These are phyloP conservation scores for Oikopleura vanhoeffeni DNA, from an alignment of 23 tunicate genomes.

Conservation along the genomic window DNA sequence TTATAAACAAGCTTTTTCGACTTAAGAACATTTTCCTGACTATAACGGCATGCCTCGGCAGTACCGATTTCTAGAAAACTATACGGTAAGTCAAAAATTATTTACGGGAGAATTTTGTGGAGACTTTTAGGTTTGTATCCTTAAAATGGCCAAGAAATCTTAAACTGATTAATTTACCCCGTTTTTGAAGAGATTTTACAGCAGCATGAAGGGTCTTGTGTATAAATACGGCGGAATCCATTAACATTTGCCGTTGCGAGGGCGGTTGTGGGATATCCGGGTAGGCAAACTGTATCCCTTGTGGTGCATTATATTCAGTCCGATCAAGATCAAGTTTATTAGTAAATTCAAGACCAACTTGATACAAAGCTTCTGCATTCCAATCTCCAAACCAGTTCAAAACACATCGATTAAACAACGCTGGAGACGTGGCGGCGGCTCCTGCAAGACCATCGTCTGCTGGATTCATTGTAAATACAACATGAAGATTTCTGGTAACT, in stretches of 20 bases:
- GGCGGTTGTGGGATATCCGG: conserved; percentile 30
- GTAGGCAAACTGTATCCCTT: conserved; percentile 42
- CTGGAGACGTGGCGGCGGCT: conserved; percentile 93
- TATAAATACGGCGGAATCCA: conserved; percentile 81
- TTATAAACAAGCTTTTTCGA: no score
- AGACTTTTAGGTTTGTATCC: no score
- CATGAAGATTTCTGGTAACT: conserved; percentile 85
- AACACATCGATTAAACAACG: conserved; percentile 93
- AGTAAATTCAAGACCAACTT: conserved; percentile 88
- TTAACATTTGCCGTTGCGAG: conserved; percentile 52
- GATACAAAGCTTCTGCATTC: conserved; percentile 82
- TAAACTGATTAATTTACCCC: no score
- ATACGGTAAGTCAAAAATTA: no score
- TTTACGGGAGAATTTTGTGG: no score
- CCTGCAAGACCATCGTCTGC: conserved; percentile 83
- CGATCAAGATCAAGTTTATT: conserved; percentile 73
- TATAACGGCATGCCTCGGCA: no score
- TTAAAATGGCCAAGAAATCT: no score
- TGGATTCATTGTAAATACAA: conserved; percentile 97
- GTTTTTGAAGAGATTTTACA: conserved; percentile 40
- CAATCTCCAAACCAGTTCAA: conserved; percentile 98
- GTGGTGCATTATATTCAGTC: conserved; percentile 44
- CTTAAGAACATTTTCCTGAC: no score
- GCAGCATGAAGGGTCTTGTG: conserved; percentile 93
- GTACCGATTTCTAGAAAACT: no score